A percentile compares a stretch with the other conserved stretches of the same genome.
These are phyloP conservation scores for Pangasius sanitwongsei DNA, from an alignment of 2,797 vertebrate species.

Conservation along the genomic window DNA sequence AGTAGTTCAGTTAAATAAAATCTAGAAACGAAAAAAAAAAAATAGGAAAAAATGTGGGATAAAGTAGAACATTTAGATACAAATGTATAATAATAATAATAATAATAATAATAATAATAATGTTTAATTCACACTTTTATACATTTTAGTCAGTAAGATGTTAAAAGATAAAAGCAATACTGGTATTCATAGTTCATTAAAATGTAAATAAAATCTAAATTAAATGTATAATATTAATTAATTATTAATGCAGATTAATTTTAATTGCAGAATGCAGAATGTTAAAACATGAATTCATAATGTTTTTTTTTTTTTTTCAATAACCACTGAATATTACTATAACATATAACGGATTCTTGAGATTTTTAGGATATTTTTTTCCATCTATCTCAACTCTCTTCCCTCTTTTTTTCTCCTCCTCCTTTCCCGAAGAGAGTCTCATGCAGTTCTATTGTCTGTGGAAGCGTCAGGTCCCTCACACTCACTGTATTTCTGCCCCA, in stretches of 20 bases:
- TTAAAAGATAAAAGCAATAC: neutral
- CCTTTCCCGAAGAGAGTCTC: neutral
- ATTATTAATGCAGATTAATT: neutral
- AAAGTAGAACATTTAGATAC: neutral
- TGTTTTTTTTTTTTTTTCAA: neutral
- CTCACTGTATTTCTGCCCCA: constrained; percentile 57
- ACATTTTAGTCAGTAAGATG: neutral
- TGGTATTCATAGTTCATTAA: neutral
- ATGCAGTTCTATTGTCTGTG: constrained; percentile 23
- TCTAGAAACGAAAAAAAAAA: neutral
- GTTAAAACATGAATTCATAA: neutral
- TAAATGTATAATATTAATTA: neutral
- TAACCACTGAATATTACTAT: neutral
- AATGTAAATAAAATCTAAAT: neutral
- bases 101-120: neutral
- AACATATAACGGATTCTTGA: neutral
- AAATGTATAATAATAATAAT: neutral
- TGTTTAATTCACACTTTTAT: neutral
- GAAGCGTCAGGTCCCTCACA: constrained; percentile 17
- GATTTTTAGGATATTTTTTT: neutral
- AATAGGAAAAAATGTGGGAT: neutral
- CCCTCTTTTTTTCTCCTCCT: neutral
- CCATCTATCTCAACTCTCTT: neutral
- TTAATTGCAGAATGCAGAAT: neutral
- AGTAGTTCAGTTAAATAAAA: neutral